Evolutionary conservation across 2,113 vertebrate species (phyloP), one percentile per base, ranked within the genome.

Genomic region (Misgurnus anguillicaudatus): DNA sequence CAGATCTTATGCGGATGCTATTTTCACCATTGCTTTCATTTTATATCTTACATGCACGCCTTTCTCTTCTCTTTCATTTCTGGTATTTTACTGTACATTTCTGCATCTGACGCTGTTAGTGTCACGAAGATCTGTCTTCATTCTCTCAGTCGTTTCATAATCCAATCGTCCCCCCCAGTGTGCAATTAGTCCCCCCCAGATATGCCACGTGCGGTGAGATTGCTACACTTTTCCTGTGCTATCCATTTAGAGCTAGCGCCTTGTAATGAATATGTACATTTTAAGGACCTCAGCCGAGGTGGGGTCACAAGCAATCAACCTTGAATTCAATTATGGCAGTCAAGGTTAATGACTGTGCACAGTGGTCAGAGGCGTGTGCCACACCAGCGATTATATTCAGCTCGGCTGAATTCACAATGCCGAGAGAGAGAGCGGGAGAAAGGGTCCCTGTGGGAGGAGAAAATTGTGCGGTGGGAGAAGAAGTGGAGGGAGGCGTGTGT

Each of bases 201-300:
- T 45, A 67, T 41, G 39, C 57, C 75, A 36, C 69, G 64, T 39
- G 69, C 82, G 9, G 47, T 71, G 94, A 91, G 94, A 95, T 94
- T 94, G 95, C 92, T 95, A 95, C 95, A 95, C 95, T 94, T 89
- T 94, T 92, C 83, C 94, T 96, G 97, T 98, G 96, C 96, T 93
- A 96, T 98, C 95, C 95, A 93, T 97, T 99, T 98, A 98, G 95
- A 89, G 85, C 80, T 53, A 85, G 86, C 87, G 86, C 90, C 90
- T 89, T 85, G 85, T 99, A 98, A 99, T 99, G 97, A 98, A 98
- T 99, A 98, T 99, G 96, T 98, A 99, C 97, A 97, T 97, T 95
- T 91, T 91, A 94, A 94, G 92, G 93, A 95, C 95, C 95, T 91
- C 79, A 92, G 86, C 79, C 85, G 85, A 88, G 92, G 90, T 94